These are phyloP conservation scores for Theodoxus fluviatilis DNA, from an alignment of 2,888 invertebrate genomes.

Conservation along the genomic window DNA sequence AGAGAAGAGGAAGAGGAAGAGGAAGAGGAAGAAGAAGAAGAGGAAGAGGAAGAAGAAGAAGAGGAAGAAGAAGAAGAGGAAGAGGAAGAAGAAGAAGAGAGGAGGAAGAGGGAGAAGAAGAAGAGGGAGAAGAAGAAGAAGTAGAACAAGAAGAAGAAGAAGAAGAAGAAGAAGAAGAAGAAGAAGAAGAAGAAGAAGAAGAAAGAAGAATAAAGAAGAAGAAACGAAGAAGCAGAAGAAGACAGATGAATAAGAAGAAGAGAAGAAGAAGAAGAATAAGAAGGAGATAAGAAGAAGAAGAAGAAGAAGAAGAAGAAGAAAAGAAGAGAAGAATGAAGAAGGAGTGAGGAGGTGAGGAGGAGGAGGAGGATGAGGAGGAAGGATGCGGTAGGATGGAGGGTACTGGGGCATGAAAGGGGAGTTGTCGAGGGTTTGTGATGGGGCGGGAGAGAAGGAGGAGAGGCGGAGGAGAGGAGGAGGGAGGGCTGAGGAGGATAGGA, in stretches of 20 bases:
- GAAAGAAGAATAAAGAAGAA: background rate
- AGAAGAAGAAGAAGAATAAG: background rate
- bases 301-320: background rate
- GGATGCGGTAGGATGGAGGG: too few relatives aligned
- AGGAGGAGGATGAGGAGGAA: constrained; percentile 40
- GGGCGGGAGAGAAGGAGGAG: too few relatives aligned
- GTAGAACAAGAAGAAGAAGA: background rate
- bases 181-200: background rate
- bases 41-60: too few relatives aligned
- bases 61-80: too few relatives aligned
- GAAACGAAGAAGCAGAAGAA: background rate
- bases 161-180: background rate
- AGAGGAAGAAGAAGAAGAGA: background rate
- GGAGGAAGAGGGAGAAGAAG: background rate
- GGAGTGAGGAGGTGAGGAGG: constrained; percentile 37
- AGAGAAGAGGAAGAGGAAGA: too few relatives aligned
- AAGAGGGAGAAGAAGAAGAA: background rate
- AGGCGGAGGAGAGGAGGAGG: too few relatives aligned
- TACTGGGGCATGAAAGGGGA: too few relatives aligned
- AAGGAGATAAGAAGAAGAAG: background rate
- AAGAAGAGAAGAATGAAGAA: constrained; percentile 27
- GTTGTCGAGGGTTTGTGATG: too few relatives aligned
- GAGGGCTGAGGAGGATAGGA: too few relatives aligned
- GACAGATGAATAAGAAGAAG: background rate
- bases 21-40: too few relatives aligned